Percentiles rank a stretch among this genome's conserved stretches.
Evolutionary conservation across 2,888 invertebrate genomes (phyloP).

Genomic region (Ochropacha duplaris): DNA sequence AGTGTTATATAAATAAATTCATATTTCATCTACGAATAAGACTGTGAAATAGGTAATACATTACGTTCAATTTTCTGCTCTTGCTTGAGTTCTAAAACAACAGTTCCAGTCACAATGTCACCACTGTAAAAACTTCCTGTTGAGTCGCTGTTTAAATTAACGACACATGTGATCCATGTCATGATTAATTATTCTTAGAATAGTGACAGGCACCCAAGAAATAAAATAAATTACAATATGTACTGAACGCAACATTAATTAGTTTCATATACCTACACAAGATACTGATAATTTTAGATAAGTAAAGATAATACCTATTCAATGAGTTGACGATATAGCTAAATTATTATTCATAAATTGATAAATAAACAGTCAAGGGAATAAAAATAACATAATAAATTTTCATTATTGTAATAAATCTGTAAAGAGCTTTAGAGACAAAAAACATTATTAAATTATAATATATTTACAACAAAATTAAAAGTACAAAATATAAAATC

Average conservation of each 20-base stretch:
- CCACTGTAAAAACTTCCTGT: constrained; percentile 64
- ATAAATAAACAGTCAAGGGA: too few species aligned
- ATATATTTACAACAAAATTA: too few species aligned
- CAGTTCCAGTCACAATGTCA: constrained; percentile 67
- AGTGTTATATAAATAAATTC: too few species aligned
- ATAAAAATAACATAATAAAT: too few species aligned
- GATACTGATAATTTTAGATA: neutral
- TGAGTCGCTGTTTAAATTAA: constrained; percentile 61
- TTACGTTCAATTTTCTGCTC: constrained; percentile 61
- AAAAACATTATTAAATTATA: too few species aligned
- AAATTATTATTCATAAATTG: neutral
- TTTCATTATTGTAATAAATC: too few species aligned
- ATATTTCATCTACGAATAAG: too few species aligned
- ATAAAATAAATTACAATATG: neutral
- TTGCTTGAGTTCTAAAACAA: constrained; percentile 58
- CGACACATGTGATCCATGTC: constrained; percentile 56
- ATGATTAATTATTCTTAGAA: constrained; percentile 33
- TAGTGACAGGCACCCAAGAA: neutral
- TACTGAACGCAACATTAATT: neutral
- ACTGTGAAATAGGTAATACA: constrained; percentile 11
- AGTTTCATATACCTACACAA: neutral
- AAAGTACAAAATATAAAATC: too few species aligned
- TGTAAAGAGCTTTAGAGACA: too few species aligned
- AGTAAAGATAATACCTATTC: neutral
- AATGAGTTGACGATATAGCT: neutral